Evolutionary conservation across 1,140 invertebrate genomes (phyloP), one percentile per base, ranked within the genome.

Genomic region (Zaprionus kolodkinae): DNA sequence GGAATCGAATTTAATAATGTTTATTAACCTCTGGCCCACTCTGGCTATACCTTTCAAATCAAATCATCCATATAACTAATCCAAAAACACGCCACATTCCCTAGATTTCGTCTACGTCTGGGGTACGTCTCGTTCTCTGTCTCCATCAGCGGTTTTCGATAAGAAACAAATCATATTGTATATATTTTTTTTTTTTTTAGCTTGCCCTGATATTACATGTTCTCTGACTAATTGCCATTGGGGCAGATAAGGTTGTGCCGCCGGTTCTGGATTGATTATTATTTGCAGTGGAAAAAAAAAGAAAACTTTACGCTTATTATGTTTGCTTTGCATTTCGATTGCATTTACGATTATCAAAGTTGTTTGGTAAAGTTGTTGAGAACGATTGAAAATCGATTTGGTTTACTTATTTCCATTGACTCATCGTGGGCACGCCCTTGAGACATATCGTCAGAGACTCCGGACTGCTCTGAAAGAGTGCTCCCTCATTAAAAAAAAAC

Each of bases 181-280:
- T 36, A 36, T 13, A 21, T 21, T 57, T 36, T 60, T 21, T 50
- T 55, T 55, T 60, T 72, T 72, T 80, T 65, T 80, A n/a, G 45
- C 45, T n/a, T 7, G 13, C n/a, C 7, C 43, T 17, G 45, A 48
- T 48, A 48, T 48, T 48, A 7, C 5, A 50, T 25, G 10, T 25
- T 17, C 45, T 48, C 45, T 84, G 81, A 84, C 48, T 85, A 84
- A 84, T 78, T 64, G 35, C 35, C 40, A 11, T 12, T 54, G 36
- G 38, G n/a, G 21, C 6, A 63, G 62, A 55, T 64, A 52, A 62
- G 66, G 52, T 55, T 63, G 33, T n/a, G 45, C 45, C 11, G 45
- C 45, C 11, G 45, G 17, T 11, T 50, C 54, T 15, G n/a, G 13
- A n/a, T 56, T 57, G 36, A n/a, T 33, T 15, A 30, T 30, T 15